Evolutionary conservation across 2,888 invertebrate species (phyloP), one percentile per base, ranked within the genome.

Genomic region (Hypercompe scribonia): DNA sequence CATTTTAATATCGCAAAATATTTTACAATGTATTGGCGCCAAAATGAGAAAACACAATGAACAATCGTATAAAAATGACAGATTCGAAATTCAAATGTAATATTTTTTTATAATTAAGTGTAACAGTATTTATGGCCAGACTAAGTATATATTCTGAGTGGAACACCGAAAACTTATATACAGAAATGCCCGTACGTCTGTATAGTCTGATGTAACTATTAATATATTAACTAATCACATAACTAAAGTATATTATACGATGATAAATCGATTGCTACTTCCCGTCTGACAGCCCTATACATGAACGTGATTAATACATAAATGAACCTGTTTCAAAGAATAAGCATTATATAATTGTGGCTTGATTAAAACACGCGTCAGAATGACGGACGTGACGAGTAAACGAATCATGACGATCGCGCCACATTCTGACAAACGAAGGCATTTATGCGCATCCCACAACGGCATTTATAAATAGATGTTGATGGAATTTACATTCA

Each of bases 311-410:
- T 73, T 77, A 58, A 71, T 70, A 64, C 68, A 64, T 54, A 72
- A 75, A 66, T 58, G 70, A 72, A 58, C 65, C 66, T 76, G 67
- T 73, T 74, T 73, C 34, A 78, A 78, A 72, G 61, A 67, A 70
- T 66, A 42, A 73, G 68, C 67, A 69, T 84, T 77, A 79, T 72
- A 78, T 78, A 84, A 81, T 75, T 72, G 72, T 74, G 77, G 68
- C 66, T 74, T 69, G 78, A 79, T 79, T 81, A 72, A 78, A 78
- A 71, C 66, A 81, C 74, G 76, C 72, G 73, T 46, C 46, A 61
- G 70, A 70, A 76, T 76, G 77, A 77, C 68, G 75, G 64, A 78
- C 67, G 76, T 75, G 84, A 78, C 76, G 73, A 66, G 77, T 73
- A 63, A 79, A 75, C 68, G 75, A 73, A 71, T 78, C 81, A 73